Evolutionary conservation across 2,797 vertebrate species (phyloP), one percentile per base, ranked within the genome.

Genomic region (Aulostomus chinensis): DNA sequence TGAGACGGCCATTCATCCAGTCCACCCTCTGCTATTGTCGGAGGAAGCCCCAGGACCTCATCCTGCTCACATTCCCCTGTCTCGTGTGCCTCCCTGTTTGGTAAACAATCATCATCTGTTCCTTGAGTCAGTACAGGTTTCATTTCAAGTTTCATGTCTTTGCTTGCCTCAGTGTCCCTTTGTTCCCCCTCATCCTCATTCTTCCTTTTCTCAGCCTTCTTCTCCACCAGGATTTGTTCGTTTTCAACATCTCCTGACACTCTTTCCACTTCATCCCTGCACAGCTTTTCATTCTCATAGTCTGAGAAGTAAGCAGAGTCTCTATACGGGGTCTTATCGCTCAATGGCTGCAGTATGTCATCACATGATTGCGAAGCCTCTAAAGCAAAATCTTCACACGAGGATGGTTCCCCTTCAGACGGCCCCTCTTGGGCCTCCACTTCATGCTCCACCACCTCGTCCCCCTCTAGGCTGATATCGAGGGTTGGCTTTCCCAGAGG

Each of bases 301-400:
- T 99, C 97, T 0, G 96, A 99, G 78, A 99, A 99, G 76, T 98
- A 99, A 10, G 97, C 96, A 0, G 96, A 98, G 89, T 99, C 97
- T 24, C 96, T 88, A 65, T 95, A 94, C 3, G 94, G 93, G 22
- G 89, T 96, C 66, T 95, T 90, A 20, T 93, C 88, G 0, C 87
- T 85, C 2, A 94, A 83, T 5, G 86, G 81, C 3, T 86, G 73
- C 14, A 90, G 87, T 35, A 85, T 78, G 3, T 78, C 81, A 9
- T 93, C 92, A 2, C 9, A 68, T 0, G 85, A 86, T 1, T 91
- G 65, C 11, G 82, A 84, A 9, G 48, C 32, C 10, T 77, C 64
- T 18, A 83, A 68, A 9, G 13, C 29, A 29, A 62, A 11, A 20
- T 68, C 78, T 13, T 68, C 69, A 0, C 12, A 51, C 14, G 53